phyloP scores from a whole-genome alignment of 2,113 vertebrate genomes.

The Esox niger region DNA sequence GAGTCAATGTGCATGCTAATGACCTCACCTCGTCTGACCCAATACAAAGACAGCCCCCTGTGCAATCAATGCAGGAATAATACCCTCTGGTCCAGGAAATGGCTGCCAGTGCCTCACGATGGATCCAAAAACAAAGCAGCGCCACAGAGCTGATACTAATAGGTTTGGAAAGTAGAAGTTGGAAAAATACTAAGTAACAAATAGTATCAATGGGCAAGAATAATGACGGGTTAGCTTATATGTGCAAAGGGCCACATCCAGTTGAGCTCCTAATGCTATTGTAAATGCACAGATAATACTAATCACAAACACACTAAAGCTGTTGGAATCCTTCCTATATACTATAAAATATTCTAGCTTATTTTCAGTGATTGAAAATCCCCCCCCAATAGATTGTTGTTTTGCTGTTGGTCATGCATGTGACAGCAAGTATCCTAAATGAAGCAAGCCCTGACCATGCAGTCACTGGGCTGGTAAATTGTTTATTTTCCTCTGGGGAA shows the following conservation, averaged over 20 bases:
- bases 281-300: slow-evolving; percentile 20
- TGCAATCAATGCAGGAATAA: slow-evolving; percentile 47
- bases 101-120: slow-evolving; percentile 26
- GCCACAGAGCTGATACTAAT: slow-evolving; percentile 32
- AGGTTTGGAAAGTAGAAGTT: slow-evolving; percentile 37
- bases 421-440: slow-evolving; percentile 12
- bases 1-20: slow-evolving; percentile 56
- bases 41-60: slow-evolving; percentile 33
- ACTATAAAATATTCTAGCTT: background rate
- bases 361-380: background rate
- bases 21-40: slow-evolving; percentile 44
- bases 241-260: slow-evolving; percentile 37
- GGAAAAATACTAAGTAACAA: slow-evolving; percentile 20
- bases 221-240: slow-evolving; percentile 23
- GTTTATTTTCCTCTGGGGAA: slow-evolving; percentile 32
- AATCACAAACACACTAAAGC: slow-evolving; percentile 20
- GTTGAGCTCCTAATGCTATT: slow-evolving; percentile 18
- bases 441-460: background rate
- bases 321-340: slow-evolving; percentile 1
- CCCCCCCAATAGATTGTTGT: background rate
- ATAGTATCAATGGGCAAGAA: slow-evolving; percentile 31
- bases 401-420: slow-evolving; percentile 25
- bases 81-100: slow-evolving; percentile 34
- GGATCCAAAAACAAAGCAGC: slow-evolving; percentile 41
- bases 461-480: slow-evolving; percentile 36